A percentile compares a stretch with the other conserved stretches of the same genome.
These are phyloP conservation scores for Chironomus striatipennis DNA, from an alignment of 1,140 invertebrate species.

Conservation along the genomic window DNA sequence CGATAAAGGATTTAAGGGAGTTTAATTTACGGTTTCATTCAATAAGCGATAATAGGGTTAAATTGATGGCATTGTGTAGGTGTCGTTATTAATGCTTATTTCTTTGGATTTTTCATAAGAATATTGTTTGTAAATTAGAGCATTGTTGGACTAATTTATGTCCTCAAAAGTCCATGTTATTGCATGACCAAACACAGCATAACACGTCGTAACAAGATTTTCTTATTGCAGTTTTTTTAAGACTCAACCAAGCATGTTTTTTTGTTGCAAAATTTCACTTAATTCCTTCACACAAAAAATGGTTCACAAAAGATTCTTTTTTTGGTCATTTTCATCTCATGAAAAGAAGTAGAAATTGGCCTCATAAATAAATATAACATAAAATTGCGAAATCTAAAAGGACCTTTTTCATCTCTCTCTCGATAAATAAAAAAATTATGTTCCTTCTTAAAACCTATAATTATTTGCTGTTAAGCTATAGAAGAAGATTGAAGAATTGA, in stretches of 20 bases:
- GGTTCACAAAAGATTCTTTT: neutral
- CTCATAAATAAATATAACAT: too few relatives aligned
- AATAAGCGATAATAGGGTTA: neutral
- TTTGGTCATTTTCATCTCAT: neutral
- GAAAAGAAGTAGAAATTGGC: too few relatives aligned
- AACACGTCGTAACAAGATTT: slow-evolving; percentile 22
- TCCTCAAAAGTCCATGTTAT: neutral
- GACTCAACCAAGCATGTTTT: slow-evolving; percentile 1
- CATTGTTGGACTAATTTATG: too few relatives aligned
- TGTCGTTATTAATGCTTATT: neutral
- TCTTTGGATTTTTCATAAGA: neutral
- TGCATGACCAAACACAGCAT: neutral
- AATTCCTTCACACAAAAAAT: neutral
- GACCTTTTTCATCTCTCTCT: neutral
- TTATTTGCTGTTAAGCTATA: neutral
- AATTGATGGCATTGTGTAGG: neutral
- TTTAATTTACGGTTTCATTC: neutral
- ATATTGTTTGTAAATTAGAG: neutral
- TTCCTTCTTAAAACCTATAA: neutral
- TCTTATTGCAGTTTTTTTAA: neutral
- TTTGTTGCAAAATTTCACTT: neutral
- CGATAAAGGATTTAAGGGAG: neutral
- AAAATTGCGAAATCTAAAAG: neutral
- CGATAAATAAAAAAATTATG: neutral
- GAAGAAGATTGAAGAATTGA: neutral